phyloP scores from a whole-genome alignment of 2,888 invertebrate genomes.

The Ischnus inquisitorius region DNA sequence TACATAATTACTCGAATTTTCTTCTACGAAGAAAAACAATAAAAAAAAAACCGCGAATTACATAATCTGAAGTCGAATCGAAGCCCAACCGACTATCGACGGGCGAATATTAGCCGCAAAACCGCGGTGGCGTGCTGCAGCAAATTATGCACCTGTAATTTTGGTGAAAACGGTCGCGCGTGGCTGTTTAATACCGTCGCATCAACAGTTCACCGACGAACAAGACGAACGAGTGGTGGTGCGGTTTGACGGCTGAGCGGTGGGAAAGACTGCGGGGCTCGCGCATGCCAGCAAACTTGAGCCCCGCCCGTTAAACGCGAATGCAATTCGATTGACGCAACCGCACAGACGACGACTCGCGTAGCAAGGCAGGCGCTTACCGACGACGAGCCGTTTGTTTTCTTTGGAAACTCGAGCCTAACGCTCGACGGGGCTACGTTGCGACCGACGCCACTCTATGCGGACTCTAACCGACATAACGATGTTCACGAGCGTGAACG shows the following conservation, averaged over 20 bases:
- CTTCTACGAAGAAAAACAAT: too few species aligned
- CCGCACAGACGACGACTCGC: constrained; percentile 25
- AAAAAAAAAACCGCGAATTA: too few species aligned
- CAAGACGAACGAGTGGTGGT: constrained; percentile 21
- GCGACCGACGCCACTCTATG: constrained; percentile 20
- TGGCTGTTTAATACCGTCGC: constrained; percentile 50
- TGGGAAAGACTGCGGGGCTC: constrained; percentile 13
- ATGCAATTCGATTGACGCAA: constrained; percentile 65
- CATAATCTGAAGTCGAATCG: neutral
- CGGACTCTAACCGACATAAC: neutral
- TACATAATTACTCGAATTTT: too few species aligned
- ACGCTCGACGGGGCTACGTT: neutral
- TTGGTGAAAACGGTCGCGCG: constrained; percentile 46
- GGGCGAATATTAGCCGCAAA: neutral
- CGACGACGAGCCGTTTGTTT: constrained; percentile 32
- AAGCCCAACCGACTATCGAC: neutral
- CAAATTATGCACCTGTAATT: constrained; percentile 21
- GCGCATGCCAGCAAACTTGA: constrained; percentile 57
- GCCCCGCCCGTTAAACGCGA: constrained; percentile 58
- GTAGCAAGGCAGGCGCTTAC: neutral
- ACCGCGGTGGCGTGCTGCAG: neutral
- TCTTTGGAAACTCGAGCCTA: constrained; percentile 50
- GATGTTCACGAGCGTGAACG: neutral
- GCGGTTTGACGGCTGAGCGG: constrained; percentile 1
- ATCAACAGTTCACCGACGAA: constrained; percentile 29